These are phyloP conservation scores for Anarsia innoxiella DNA, from an alignment of 2,888 invertebrate species.

Conservation along the genomic window DNA sequence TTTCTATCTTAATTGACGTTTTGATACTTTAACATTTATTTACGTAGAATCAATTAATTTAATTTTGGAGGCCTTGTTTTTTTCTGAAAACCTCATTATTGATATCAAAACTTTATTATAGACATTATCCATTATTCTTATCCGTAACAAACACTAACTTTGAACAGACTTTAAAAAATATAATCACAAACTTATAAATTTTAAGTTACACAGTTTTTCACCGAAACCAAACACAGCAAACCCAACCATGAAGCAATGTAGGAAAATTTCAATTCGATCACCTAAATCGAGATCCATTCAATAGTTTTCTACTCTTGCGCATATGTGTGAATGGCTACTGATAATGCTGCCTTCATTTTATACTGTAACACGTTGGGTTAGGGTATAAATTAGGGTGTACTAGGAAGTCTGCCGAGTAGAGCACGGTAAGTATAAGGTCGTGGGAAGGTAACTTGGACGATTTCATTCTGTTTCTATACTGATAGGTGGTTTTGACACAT, in stretches of 20 bases:
- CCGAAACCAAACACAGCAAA: constrained; percentile 8
- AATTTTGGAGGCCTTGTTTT: too few relatives aligned
- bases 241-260: background rate
- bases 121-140: too few relatives aligned
- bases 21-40: too few relatives aligned
- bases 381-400: constrained; percentile 36
- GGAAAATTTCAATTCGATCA: constrained; percentile 9
- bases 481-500: background rate
- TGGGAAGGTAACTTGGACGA: constrained; percentile 53
- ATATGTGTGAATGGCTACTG: constrained; percentile 57
- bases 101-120: too few relatives aligned
- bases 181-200: too few relatives aligned
- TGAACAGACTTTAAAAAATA: too few relatives aligned
- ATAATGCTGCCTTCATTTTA: constrained; percentile 30
- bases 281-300: constrained; percentile 18
- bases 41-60: too few relatives aligned
- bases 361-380: constrained; percentile 28
- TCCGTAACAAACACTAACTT: too few relatives aligned
- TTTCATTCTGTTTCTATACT: constrained; percentile 48
- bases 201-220: too few relatives aligned
- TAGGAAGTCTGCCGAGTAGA: constrained; percentile 68
- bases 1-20: too few relatives aligned
- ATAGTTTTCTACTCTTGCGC: constrained; percentile 42
- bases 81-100: too few relatives aligned
- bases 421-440: constrained; percentile 56